Evolutionary conservation across 2,797 vertebrate genomes (phyloP).

Genomic region (Taenioides sp.): DNA sequence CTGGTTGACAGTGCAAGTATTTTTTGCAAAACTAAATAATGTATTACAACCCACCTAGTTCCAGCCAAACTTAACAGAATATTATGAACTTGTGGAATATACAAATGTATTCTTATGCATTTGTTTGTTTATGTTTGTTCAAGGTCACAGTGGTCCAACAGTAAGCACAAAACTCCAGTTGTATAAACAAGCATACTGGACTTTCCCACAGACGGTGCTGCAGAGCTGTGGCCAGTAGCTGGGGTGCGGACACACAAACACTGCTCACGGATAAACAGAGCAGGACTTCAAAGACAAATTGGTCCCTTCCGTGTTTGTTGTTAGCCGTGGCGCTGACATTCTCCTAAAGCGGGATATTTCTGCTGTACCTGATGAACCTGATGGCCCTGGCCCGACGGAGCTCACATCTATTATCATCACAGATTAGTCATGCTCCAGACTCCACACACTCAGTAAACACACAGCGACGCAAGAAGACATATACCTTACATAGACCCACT

Average conservation of each 20-base stretch:
- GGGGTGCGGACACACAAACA: constrained; percentile 22
- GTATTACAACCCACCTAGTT: not conserved
- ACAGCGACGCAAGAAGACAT: constrained; percentile 25
- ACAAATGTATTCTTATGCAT: not conserved
- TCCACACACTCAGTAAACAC: constrained; percentile 30
- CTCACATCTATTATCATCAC: constrained; percentile 53
- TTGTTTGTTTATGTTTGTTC: constrained; percentile 2
- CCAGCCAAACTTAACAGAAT: not conserved
- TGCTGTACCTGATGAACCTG: constrained; percentile 58
- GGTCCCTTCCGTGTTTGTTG: constrained; percentile 31
- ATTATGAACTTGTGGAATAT: not conserved
- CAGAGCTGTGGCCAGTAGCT: constrained; percentile 43
- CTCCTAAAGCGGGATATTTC: constrained; percentile 53
- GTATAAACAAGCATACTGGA: constrained; percentile 35
- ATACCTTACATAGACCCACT: constrained; percentile 29
- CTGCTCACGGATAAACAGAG: constrained; percentile 27
- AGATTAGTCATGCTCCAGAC: constrained; percentile 44
- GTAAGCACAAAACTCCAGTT: constrained; percentile 21
- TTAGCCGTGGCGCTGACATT: constrained; percentile 38
- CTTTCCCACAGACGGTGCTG: constrained; percentile 34
- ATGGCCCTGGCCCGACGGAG: constrained; percentile 39
- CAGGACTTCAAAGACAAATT: constrained; percentile 53
- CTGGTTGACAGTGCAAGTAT: not conserved
- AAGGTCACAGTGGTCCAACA: constrained; percentile 20
- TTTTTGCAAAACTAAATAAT: not conserved